phyloP scores from a whole-genome alignment of 2,113 vertebrate genomes.

The Esox niger region DNA sequence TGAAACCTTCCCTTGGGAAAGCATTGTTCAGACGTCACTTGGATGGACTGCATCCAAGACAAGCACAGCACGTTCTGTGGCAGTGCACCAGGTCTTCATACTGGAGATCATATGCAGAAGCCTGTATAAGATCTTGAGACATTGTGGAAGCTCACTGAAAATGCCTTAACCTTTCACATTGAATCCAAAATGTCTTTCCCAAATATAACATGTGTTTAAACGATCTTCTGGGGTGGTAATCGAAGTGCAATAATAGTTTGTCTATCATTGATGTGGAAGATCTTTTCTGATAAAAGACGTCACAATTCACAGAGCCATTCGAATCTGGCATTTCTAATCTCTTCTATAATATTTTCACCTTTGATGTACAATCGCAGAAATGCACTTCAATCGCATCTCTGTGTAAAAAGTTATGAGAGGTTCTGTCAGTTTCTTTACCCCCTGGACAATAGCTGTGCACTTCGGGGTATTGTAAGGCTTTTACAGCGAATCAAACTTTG shows the following conservation, averaged over 20 bases:
- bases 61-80: not conserved
- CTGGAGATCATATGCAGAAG: not conserved
- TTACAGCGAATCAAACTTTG: conserved; percentile 28
- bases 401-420: conserved; percentile 17
- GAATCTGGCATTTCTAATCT: conserved; percentile 9
- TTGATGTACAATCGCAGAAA: conserved; percentile 38
- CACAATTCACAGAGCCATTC: conserved; percentile 2
- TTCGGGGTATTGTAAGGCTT: conserved; percentile 27
- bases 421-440: conserved; percentile 10
- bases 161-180: not conserved
- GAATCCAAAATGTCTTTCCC: not conserved
- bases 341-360: conserved; percentile 13
- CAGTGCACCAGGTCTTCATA: not conserved
- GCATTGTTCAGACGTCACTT: not conserved
- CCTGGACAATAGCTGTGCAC: conserved; percentile 28
- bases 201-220: not conserved
- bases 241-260: not conserved
- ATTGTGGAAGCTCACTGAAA: not conserved
- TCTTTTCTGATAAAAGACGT: conserved; percentile 1
- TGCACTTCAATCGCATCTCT: conserved; percentile 25
- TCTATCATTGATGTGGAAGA: not conserved
- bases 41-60: not conserved
- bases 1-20: not conserved
- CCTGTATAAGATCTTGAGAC: not conserved
- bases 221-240: not conserved